Evolutionary conservation across 2,113 vertebrate genomes (phyloP), one percentile per base, ranked within the genome.

Genomic region (Lipophrys pholis): DNA sequence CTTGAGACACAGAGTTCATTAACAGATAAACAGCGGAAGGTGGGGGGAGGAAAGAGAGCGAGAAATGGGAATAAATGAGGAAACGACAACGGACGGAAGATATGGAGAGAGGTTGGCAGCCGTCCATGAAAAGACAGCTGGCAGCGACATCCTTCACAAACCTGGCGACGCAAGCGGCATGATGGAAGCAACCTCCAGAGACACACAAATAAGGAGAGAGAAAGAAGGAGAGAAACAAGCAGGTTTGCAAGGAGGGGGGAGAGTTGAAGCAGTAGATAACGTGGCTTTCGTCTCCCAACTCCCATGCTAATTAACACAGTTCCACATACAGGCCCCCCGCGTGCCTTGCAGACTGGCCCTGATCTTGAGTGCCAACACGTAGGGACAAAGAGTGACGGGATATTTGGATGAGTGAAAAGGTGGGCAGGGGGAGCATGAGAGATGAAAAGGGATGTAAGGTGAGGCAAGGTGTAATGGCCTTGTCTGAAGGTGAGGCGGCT

Each of bases 81-180:
- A 86, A 90, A 89, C 78, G 87, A 86, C 82, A 90, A 87, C 48
- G 69, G 76, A 83, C 58, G 16, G 84, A 89, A 87, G 86, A 87
- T 84, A 82, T 65, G 65, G 69, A 70, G 78, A 86, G 75, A 61
- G 71, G 68, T 81, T 93, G 91, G 91, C 91, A 88, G 87, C 36
- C 60, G 61, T 91, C 93, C 91, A 93, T 73, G 81, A 85, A 89
- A 87, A 85, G 93, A 93, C 93, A 94, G 93, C 92, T 94, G 93
- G 91, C 92, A 87, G 80, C 40, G 90, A 89, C 90, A 93, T 92
- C 91, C 92, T 93, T 92, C 91, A 89, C 90, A 91, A 90, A 93
- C 88, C 90, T 84, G 86, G 89, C 83, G 90, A 89, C 70, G 70
- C 86, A 81, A 74, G 69, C 60, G 48, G 79, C 72, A 65, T 83